These are phyloP conservation scores for Microcebus griseorufus DNA, from an alignment of 2,113 vertebrate genomes.

Conservation along the genomic window DNA sequence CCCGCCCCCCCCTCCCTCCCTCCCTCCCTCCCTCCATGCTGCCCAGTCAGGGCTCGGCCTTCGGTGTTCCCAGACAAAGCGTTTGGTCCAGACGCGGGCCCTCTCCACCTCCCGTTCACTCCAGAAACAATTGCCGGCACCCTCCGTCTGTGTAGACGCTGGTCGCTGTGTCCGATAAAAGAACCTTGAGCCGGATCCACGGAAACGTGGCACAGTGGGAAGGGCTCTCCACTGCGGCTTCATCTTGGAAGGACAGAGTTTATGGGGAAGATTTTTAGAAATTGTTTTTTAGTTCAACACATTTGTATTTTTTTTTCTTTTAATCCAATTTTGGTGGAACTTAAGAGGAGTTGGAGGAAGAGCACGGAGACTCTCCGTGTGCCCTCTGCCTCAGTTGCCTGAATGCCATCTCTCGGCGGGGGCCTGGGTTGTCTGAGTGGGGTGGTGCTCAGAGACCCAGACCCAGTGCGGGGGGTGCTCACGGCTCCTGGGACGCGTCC, in stretches of 20 bases:
- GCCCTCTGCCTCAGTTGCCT: neutral
- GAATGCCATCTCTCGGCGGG: too few species aligned
- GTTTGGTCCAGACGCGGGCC: too few species aligned
- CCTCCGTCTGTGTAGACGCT: fast-evolving
- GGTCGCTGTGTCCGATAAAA: neutral
- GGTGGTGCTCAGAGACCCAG: too few species aligned
- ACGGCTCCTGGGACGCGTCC: too few species aligned
- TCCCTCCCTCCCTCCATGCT: neutral
- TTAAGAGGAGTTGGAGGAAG: neutral
- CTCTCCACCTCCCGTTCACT: neutral
- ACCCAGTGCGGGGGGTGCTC: too few species aligned
- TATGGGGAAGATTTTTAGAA: neutral
- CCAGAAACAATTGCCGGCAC: fast-evolving
- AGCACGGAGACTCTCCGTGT: too few species aligned
- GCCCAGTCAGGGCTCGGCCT: neutral
- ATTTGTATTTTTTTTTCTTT: neutral
- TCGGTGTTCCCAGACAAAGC: too few species aligned
- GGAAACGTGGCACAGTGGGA: too few species aligned
- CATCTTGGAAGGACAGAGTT: neutral
- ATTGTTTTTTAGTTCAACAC: neutral
- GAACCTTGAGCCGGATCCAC: neutral
- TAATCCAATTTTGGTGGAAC: neutral
- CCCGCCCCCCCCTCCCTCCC: too few species aligned
- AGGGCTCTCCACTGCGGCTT: too few species aligned
- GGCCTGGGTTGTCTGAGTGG: too few species aligned